phyloP scores from a whole-genome alignment of 1,140 invertebrate species.

The Drosophila ogumai region DNA sequence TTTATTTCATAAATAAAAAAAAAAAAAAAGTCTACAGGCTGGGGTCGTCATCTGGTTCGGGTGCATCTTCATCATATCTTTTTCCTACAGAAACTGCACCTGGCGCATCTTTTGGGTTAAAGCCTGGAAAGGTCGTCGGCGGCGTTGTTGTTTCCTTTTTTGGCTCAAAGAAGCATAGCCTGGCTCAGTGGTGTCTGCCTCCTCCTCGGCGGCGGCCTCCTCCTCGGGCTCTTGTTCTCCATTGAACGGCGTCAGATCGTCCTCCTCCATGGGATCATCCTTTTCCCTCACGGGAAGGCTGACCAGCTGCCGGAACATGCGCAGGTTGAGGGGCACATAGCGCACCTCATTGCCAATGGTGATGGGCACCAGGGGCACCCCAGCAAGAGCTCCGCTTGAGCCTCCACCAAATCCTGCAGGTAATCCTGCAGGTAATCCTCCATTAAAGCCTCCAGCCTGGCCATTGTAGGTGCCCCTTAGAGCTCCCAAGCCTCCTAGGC shows the following conservation, averaged over 20 bases:
- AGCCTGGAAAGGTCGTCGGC: neutral
- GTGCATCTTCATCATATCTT: neutral
- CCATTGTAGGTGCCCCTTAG: slow-evolving; percentile 1
- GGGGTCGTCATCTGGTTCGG: neutral
- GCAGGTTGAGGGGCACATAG: slow-evolving; percentile 62
- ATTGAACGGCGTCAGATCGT: slow-evolving; percentile 3
- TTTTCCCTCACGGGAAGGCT: slow-evolving; percentile 17
- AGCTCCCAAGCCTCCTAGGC: neutral
- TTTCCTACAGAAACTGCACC: slow-evolving; percentile 35
- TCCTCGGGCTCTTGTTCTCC: neutral
- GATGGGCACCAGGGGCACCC: slow-evolving; percentile 60
- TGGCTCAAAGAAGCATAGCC: neutral
- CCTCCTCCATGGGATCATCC: slow-evolving; percentile 36
- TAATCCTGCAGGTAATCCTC: neutral
- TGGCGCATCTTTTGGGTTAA: neutral
- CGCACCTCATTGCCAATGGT: slow-evolving; percentile 63
- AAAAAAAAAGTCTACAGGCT: neutral
- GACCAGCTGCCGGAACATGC: slow-evolving; percentile 57
- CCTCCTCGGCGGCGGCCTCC: neutral
- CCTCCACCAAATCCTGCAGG: neutral
- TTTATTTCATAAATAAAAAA: slow-evolving; percentile 9
- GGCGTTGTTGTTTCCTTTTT: neutral
- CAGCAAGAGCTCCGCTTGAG: slow-evolving; percentile 1
- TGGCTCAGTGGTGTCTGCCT: neutral
- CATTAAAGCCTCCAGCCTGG: too few relatives aligned